Percentiles rank a stretch among this genome's conserved stretches.
Evolutionary conservation across 2,797 vertebrate genomes (phyloP).

Genomic region (Carcharodon carcharias): DNA sequence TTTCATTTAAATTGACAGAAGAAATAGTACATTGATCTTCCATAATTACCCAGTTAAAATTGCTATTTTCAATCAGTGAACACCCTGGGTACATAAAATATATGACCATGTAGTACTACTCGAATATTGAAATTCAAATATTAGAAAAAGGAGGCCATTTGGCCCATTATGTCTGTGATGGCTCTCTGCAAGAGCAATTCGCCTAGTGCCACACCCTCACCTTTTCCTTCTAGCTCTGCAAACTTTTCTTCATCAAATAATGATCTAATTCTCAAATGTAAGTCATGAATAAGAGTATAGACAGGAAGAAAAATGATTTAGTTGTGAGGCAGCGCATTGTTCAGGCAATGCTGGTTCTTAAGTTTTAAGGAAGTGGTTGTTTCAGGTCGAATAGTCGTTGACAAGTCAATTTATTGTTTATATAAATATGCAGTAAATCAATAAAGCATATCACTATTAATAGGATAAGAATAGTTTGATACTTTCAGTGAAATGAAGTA

Average conservation of each 20-base stretch:
- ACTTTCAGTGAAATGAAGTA: background rate
- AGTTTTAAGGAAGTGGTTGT: background rate
- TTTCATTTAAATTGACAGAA: background rate
- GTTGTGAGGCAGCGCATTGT: background rate
- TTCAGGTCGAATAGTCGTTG: background rate
- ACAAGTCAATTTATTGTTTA: background rate
- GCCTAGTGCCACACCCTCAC: background rate
- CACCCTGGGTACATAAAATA: background rate
- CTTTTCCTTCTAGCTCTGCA: background rate
- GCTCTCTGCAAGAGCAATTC: background rate
- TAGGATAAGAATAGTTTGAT: background rate
- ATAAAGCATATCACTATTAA: background rate
- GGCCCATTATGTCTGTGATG: too few species aligned
- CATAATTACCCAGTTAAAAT: background rate
- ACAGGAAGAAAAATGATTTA: background rate
- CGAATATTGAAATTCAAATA: background rate
- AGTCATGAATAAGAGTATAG: background rate
- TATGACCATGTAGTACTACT: background rate
- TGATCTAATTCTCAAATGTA: background rate
- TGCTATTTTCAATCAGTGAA: background rate
- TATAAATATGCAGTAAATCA: background rate
- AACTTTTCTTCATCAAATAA: background rate
- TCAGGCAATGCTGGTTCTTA: background rate
- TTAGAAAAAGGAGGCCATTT: background rate
- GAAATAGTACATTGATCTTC: background rate